Base-by-base conservation (phyloP, 2,113 vertebrate species). In the Osmerus mordax region DNA sequence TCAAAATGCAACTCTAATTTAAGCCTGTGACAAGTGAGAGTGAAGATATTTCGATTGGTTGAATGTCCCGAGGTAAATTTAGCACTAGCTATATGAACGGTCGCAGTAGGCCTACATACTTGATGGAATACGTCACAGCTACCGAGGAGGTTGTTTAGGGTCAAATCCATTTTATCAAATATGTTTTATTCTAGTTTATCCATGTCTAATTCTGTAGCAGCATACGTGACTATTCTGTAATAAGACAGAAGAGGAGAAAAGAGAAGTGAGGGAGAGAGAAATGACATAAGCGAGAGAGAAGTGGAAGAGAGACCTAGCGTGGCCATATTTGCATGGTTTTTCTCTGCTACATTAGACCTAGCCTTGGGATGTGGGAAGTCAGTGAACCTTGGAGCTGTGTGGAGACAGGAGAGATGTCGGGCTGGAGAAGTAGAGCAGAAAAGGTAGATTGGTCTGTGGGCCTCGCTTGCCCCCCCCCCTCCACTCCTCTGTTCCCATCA, bases 371-470 rank as follows among this genome's bases (percentile, higher is more conserved):
- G 74, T 0, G 8, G 11, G 25, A 63, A 71, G 54, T 71, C 70
- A 67, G 59, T 81, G 81, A 81, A 77, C 74, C 82, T 65, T 41
- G 21, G 36, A 78, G 77, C 71, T 70, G 1, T 0, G 14, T 72
- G 69, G 64, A 64, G 72, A 72, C 41, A 19, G 52, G 76, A 72
- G 77, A 61, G 62, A 75, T 71, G 73, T 80, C 81, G 65, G 78
- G 52, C 78, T n/a, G 83, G 82, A 68, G 82, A 88, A 86, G 63
- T 82, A 73, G 80, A 80, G 85, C 84, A 84, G 80, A 87, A 87
- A 83, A 74, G 78, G 78, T 85, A 87, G 80, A 74, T 80, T 67
- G 74, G 77, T 47, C 59, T 64, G 64, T 61, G 69, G 67, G 67
- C 16, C 70, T 67, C 54, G 69, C 75, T 78, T 60, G 72, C 56